Base-by-base conservation (phyloP, 2,797 vertebrate species). In the Sebastes baramenuke region DNA sequence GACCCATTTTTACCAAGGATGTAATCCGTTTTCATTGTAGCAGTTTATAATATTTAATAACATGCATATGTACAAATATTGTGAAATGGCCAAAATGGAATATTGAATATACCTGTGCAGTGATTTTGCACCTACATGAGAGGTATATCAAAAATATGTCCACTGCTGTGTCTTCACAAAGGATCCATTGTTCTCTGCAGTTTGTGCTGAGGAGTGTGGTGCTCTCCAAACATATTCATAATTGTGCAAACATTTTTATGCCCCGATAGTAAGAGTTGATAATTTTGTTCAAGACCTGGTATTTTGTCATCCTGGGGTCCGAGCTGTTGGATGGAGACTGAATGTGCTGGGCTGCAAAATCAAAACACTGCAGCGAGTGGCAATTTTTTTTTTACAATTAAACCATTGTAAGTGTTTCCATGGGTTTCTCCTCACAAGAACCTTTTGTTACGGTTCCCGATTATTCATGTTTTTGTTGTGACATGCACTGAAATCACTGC, bases 91-190 rank as follows among this genome's bases (percentile, higher is more conserved):
- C 58, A 62, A 59, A 80, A 58, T 13, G 9, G 32, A 72, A 30
- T 54, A 24, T 61, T 61, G 22, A 66, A 68, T 73, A 34, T 64
- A 56, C n/a, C 20, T 59, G 10, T 55, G 14, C 38, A 59, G 38
- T 56, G 18, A 66, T 59, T 67, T 65, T 80, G 29, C 34, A 32
- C 36, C 72, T 16, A 70, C 30, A 72, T 22, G 25, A 30, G n/a
- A 65, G 32, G 52, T 60, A 42, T 77, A 38, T 61, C n/a, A 58
- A 12, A 81, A 76, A 67, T 65, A 73, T 70, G 36, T 62, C 38
- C 24, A 62, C 49, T 30, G 8, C 24, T 75, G 67, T 73, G 75
- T 78, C 81, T 75, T 81, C 75, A 77, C 58, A 79, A 71, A 70
- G 24, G 32, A 49, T 72, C 30, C 4, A 46, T 24, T 29, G 5